Base-by-base conservation (phyloP, 2,797 vertebrate species). In the Zalophus californianus region DNA sequence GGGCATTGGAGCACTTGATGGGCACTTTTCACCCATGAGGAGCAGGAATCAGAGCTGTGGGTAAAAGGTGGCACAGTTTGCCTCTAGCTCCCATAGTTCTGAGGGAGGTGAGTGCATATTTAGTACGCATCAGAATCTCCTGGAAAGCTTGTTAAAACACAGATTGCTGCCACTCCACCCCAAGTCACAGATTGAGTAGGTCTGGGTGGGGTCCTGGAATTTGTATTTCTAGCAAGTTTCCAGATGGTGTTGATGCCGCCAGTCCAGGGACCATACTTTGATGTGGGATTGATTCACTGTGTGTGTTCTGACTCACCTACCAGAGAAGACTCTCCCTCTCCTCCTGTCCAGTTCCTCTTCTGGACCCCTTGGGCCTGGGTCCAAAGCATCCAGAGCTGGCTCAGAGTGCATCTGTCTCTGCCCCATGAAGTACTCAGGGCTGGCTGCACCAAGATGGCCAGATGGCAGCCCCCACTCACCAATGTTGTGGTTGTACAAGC, bases 151-250 rank as follows among this genome's bases (percentile, higher is more conserved):
- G 2, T 60, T 88, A 52, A 66, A 41, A 20, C 23, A 4, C 4
- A 38, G 85, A 58, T 11, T 14, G 8, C 66, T 92, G 58, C 58
- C 35, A 12, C 29, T 72, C 38, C 12, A 72, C 35, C 18, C 64
- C 52, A n/a, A 16, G 50, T 66, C 48, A 72, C 50, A 21, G 48
- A 11, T 20, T 86, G 38, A 48, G 23, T 58, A 13, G 7, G 27
- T 90, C 44, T 78, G n/a, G 48, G 23, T 44, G 6, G 32, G 56
- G 64, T 21, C 41, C 58, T 60, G 50, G 29, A 79, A 87, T 73
- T 62, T 82, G 20, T 68, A 50, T 95, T 78, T 93, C 79, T 83
- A 41, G 58, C 52, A 50, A 48, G 15, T 95, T 96, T 75, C 68
- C 73, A 50, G 9, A 25, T 27, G 21, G 29, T 48, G 8, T 54